Evolutionary conservation across 2,797 vertebrate species (phyloP), one percentile per base, ranked within the genome.

Genomic region (Epinephelus coioides): DNA sequence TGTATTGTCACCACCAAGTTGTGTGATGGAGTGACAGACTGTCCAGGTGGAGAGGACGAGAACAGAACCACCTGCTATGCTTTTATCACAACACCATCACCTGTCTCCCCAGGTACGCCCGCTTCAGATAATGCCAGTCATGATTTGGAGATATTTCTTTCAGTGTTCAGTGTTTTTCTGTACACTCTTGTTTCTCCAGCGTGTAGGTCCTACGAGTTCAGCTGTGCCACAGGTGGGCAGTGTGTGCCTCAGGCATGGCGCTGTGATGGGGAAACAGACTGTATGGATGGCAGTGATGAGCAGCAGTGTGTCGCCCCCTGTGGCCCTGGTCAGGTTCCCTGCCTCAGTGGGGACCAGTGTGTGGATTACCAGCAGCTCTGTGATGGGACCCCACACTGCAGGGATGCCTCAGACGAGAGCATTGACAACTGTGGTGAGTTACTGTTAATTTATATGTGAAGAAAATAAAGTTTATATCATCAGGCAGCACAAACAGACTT

Each of bases 201-300:
- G 2, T 98, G 97, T 17, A 93, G 95, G 62, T 92, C 87, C 2
- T 89, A 90, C 0, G 97, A 97, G 81, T 97, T 97, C 13, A 74
- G 40, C 17, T 98, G 97, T 50, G 73, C 78, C 17, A 94, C 93
- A 0, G 94, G 95, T 0, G 89, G 79, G 0, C 96, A 96, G 89
- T 97, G 97, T 65, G 85, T 94, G 4, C 97, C 97, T 0, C 91
- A 88, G 67, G 96, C 95, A 3, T 98, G 98, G 98, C 93, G 83
- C 3, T 98, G 97, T 6, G 97, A 98, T 2, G 87, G 94, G 0
- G 97, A 99, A 84, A 96, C 96, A 0, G 97, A 99, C 91, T 97
- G 97, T 75, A 14, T 80, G 6, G 96, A 98, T 0, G 95, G 91
- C 2, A 96, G 95, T 2, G 97, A 98, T 7, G 97, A 99, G 85